A percentile compares a stretch with the other conserved stretches of the same genome.
phyloP scores from a whole-genome alignment of 2,113 vertebrate genomes.

The Anoura caudifer region DNA sequence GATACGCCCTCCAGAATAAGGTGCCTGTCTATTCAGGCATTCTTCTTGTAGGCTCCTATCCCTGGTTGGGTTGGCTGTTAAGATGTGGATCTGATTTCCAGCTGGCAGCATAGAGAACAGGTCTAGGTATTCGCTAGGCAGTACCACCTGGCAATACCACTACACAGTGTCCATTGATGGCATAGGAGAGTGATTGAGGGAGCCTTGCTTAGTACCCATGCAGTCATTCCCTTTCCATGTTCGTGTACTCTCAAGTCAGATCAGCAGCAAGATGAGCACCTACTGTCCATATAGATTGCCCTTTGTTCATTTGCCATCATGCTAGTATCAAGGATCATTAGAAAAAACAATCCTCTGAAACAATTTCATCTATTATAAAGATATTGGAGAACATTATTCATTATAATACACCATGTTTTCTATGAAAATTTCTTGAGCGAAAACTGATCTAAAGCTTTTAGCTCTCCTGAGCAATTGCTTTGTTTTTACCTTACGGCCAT shows the following conservation, averaged over 20 bases:
- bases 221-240: neutral
- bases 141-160: neutral
- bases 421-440: slow-evolving; percentile 3
- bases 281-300: neutral
- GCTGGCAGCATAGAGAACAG: neutral
- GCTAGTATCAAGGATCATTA: neutral
- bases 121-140: neutral
- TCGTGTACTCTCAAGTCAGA: neutral
- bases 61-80: neutral
- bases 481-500: slow-evolving; percentile 35
- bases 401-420: neutral
- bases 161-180: neutral
- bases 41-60: neutral
- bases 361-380: neutral
- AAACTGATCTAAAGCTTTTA: slow-evolving; percentile 32
- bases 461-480: slow-evolving; percentile 33
- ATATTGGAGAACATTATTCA: neutral
- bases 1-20: neutral
- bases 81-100: slow-evolving; percentile 2
- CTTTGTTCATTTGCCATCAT: neutral
- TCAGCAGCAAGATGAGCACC: neutral
- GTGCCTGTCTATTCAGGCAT: neutral
- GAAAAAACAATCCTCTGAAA: neutral
- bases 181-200: neutral
- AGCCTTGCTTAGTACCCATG: neutral